A percentile compares a stretch with the other conserved stretches of the same genome.
phyloP scores from a whole-genome alignment of 2,113 vertebrate species.

The Calidris pygmaea region DNA sequence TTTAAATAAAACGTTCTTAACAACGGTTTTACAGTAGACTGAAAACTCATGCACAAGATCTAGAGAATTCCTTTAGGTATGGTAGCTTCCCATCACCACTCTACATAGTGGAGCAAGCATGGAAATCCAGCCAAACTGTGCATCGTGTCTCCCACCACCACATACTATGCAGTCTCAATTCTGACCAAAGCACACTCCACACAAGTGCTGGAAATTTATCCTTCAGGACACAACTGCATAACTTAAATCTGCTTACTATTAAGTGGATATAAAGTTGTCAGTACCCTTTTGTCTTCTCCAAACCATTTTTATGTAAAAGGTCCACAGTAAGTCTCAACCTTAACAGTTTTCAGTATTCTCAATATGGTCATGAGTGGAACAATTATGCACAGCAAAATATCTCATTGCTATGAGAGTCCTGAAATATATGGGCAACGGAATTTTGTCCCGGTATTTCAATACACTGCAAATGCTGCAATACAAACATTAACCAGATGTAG shows the following conservation, averaged over 20 bases:
- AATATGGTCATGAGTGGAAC: not conserved
- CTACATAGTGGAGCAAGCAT: not conserved
- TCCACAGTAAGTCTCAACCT: not conserved
- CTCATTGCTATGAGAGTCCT: not conserved
- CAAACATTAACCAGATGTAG: not conserved
- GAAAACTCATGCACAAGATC: not conserved
- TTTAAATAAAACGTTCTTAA: not conserved
- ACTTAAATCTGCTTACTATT: not conserved
- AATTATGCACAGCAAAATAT: not conserved
- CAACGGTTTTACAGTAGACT: not conserved
- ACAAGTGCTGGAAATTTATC: not conserved
- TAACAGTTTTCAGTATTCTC: not conserved
- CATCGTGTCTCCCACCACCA: not conserved
- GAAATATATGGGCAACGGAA: not conserved
- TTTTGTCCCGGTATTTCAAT: not conserved
- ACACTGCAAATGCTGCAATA: not conserved
- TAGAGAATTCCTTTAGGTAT: not conserved
- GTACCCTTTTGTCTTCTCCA: not conserved
- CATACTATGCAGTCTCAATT: fast-evolving
- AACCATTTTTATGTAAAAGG: not conserved
- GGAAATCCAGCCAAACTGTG: not conserved
- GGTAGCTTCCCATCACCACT: not conserved
- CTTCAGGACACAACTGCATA: not conserved
- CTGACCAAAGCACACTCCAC: not conserved
- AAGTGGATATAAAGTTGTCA: not conserved